Conservation (phyloP, 2,113 vertebrate species). For the Cariama cristata region DNA sequence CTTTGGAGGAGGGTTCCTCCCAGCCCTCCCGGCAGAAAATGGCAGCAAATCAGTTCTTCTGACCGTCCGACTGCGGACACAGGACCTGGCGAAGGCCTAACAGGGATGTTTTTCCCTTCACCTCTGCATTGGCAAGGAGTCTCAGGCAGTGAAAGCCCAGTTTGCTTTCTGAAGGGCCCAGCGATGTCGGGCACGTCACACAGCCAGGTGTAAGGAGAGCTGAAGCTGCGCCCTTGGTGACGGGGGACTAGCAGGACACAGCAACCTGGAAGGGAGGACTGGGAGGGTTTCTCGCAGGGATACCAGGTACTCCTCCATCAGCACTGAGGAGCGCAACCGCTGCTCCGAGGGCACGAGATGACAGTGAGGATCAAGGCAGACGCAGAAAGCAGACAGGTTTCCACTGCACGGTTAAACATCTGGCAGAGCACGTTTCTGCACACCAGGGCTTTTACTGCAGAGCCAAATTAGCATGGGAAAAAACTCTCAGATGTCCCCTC, state of each 20-base stretch:
- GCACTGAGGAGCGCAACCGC: fast-evolving
- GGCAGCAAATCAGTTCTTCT: background rate
- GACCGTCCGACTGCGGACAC: background rate
- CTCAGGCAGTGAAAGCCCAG: background rate
- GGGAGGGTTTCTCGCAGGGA: background rate
- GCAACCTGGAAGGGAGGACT: background rate
- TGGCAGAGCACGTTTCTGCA: background rate
- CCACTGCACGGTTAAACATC: background rate
- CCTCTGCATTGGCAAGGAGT: background rate
- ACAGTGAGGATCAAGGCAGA: fast-evolving
- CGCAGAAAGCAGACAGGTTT: background rate
- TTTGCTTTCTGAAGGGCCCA: background rate
- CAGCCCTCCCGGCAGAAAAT: background rate
- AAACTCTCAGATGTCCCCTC: background rate
- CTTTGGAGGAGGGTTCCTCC: background rate
- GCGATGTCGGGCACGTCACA: background rate
- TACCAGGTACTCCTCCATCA: background rate
- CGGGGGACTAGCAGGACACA: background rate
- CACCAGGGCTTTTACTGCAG: background rate
- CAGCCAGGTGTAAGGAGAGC: background rate
- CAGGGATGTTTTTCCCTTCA: background rate
- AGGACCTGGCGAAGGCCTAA: too few species aligned
- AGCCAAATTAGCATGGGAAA: fast-evolving
- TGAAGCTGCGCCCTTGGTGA: background rate
- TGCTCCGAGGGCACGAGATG: fast-evolving